Evolutionary conservation across 2,888 invertebrate genomes (phyloP).

Genomic region (Molorchus minor): DNA sequence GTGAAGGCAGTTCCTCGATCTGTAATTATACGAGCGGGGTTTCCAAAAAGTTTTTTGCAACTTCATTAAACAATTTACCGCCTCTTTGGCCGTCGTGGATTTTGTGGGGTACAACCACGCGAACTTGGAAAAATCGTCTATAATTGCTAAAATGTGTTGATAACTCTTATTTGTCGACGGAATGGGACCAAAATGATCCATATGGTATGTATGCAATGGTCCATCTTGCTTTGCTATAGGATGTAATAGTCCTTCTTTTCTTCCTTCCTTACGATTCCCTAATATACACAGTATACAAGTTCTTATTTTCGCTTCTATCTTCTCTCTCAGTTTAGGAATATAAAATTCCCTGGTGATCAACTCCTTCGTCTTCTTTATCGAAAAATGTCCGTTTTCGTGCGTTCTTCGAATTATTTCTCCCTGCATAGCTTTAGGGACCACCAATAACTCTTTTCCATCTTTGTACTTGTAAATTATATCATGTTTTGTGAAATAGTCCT

Average conservation of each 20-base stretch:
- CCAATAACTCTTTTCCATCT: too few relatives aligned
- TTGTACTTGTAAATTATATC: too few relatives aligned
- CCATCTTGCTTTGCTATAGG: constrained; percentile 30
- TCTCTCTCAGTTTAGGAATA: too few relatives aligned
- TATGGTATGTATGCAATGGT: constrained; percentile 35
- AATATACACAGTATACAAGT: constrained; percentile 29
- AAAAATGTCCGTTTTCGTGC: too few relatives aligned
- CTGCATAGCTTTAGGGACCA: too few relatives aligned
- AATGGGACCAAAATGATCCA: constrained; percentile 34
- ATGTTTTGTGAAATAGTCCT: too few relatives aligned
- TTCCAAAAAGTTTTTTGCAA: constrained; percentile 38
- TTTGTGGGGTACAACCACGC: too few relatives aligned
- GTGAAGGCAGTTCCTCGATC: constrained; percentile 57
- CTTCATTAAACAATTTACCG: neutral
- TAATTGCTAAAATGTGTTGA: neutral
- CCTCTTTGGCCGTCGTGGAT: neutral
- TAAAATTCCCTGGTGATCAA: too few relatives aligned
- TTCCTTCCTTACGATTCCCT: constrained; percentile 26
- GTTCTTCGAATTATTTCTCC: too few relatives aligned
- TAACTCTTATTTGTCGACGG: neutral
- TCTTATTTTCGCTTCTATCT: too few relatives aligned
- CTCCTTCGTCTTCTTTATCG: too few relatives aligned
- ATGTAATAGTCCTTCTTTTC: constrained; percentile 25
- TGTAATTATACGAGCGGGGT: constrained; percentile 33
- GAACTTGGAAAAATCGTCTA: too few relatives aligned